A percentile compares a stretch with the other conserved stretches of the same genome.
These are phyloP conservation scores for Rhynchonycteris naso DNA, from an alignment of 2,797 vertebrate species.

Conservation along the genomic window DNA sequence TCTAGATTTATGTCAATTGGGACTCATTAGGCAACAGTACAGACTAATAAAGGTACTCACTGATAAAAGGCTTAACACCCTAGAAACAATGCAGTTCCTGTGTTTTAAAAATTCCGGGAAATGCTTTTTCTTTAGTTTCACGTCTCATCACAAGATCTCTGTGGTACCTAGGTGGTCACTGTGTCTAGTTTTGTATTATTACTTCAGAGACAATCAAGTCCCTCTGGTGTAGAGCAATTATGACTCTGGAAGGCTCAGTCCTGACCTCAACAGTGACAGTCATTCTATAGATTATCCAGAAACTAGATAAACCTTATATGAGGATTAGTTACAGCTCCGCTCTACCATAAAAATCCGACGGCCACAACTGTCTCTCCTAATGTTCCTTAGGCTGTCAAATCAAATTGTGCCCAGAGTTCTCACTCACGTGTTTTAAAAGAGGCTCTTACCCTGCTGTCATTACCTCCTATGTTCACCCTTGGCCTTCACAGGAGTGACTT, in stretches of 20 bases:
- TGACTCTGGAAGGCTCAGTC: neutral
- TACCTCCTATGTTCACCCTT: neutral
- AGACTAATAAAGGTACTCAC: slow-evolving; percentile 32
- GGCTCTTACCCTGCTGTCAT: neutral
- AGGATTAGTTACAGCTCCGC: slow-evolving; percentile 26
- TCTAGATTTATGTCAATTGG: neutral
- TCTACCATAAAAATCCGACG: neutral
- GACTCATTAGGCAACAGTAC: slow-evolving; percentile 51
- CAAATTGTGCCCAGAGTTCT: neutral
- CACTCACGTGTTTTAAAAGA: slow-evolving; percentile 39
- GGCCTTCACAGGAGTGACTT: slow-evolving; percentile 39
- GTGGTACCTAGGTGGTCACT: neutral
- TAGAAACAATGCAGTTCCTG: neutral
- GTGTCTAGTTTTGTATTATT: slow-evolving; percentile 39
- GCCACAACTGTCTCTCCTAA: neutral
- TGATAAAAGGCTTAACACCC: neutral
- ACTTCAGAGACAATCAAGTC: slow-evolving; percentile 49
- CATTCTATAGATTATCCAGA: neutral
- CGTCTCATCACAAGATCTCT: slow-evolving; percentile 34
- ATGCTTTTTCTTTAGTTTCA: slow-evolving; percentile 48
- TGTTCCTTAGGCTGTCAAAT: neutral
- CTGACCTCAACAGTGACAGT: neutral
- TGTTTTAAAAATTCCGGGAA: slow-evolving; percentile 37
- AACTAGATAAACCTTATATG: neutral
- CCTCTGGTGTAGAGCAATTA: neutral